These are phyloP conservation scores for Ceryle rudis DNA, from an alignment of 2,797 vertebrate species.

Conservation along the genomic window DNA sequence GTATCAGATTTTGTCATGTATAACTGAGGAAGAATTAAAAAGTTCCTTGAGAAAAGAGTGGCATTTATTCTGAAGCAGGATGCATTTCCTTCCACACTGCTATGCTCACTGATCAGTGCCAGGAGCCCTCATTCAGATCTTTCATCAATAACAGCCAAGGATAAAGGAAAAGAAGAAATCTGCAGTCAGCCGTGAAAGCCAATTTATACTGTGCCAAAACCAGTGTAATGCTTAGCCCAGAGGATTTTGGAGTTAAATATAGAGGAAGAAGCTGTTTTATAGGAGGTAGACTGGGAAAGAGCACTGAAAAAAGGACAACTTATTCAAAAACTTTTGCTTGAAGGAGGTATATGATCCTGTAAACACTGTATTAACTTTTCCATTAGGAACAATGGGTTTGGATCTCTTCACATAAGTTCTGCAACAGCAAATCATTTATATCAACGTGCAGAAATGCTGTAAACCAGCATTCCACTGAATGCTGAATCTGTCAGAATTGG, in stretches of 20 bases:
- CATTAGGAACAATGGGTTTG: not conserved
- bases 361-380: not conserved
- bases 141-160: conserved; percentile 22
- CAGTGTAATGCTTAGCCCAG: conserved; percentile 5
- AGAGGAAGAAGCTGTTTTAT: conserved; percentile 51
- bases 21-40: conserved; percentile 10
- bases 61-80: not conserved
- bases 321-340: not conserved
- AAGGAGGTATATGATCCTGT: not conserved
- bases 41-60: not conserved
- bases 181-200: conserved; percentile 39
- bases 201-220: conserved; percentile 69
- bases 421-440: not conserved
- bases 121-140: conserved; percentile 19
- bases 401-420: not conserved
- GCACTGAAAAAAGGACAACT: not conserved
- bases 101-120: conserved; percentile 4
- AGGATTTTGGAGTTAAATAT: conserved; percentile 45
- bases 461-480: not conserved
- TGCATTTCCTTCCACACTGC: not conserved
- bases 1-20: not conserved
- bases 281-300: conserved; percentile 9
- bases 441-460: not conserved
- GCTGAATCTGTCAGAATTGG: not conserved
- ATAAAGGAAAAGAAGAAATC: conserved; percentile 24